These are phyloP conservation scores for Nannospalax galili DNA, from an alignment of 2,113 vertebrate species.

Conservation along the genomic window DNA sequence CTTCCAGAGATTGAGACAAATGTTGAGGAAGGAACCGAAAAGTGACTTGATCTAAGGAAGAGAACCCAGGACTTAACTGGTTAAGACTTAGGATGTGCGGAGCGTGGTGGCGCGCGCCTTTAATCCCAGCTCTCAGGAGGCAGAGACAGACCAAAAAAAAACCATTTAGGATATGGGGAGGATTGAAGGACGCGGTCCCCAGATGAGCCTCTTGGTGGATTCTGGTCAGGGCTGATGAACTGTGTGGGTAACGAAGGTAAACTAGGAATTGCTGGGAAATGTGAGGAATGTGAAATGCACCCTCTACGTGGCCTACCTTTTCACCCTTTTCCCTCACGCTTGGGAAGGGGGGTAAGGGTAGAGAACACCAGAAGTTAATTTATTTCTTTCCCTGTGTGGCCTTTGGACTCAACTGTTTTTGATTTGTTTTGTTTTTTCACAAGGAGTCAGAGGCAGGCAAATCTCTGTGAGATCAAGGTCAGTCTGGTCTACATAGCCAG, in stretches of 20 bases:
- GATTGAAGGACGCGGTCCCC: background rate
- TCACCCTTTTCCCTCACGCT: background rate
- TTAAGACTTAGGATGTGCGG: too few relatives aligned
- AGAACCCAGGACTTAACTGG: background rate
- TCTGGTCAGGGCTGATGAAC: background rate
- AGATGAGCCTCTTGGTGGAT: background rate
- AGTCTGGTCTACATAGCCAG: too few relatives aligned
- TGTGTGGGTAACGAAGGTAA: conserved; percentile 18
- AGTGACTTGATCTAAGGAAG: background rate
- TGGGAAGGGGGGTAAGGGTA: background rate
- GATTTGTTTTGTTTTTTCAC: background rate
- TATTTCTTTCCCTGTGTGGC: background rate
- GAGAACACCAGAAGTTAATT: background rate
- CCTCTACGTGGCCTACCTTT: background rate
- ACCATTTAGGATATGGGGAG: background rate
- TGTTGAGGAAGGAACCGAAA: background rate
- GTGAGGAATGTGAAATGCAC: conserved; percentile 20
- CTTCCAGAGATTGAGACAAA: background rate
- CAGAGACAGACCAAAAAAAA: too few relatives aligned
- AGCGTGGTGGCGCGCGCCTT: too few relatives aligned
- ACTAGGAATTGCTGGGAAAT: background rate
- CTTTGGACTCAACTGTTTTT: conserved; percentile 39
- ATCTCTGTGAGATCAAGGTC: too few relatives aligned
- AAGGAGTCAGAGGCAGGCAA: background rate
- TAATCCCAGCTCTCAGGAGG: too few relatives aligned